Percentiles rank a stretch among this genome's conserved stretches.
phyloP scores from a whole-genome alignment of 2,113 vertebrate species.

The Anhinga rufa region DNA sequence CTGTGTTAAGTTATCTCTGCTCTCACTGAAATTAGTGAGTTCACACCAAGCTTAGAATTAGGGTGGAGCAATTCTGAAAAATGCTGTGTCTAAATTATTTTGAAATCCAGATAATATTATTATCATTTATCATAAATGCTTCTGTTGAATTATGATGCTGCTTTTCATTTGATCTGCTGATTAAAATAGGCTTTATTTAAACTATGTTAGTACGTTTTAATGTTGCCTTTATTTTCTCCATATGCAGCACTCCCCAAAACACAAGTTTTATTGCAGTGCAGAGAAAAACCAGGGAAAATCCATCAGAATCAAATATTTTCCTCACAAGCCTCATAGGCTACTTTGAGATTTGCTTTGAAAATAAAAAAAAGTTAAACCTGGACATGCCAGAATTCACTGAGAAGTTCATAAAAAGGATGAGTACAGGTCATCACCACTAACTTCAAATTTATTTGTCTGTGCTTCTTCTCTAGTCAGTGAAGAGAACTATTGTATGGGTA shows the following conservation, averaged over 20 bases:
- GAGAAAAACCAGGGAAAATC: neutral
- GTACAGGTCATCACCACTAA: neutral
- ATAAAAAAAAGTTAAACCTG: neutral
- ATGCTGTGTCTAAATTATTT: neutral
- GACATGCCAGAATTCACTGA: neutral
- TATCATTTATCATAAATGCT: neutral
- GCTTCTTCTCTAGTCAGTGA: neutral
- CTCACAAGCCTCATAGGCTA: neutral
- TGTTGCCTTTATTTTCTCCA: neutral
- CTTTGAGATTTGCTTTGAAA: neutral
- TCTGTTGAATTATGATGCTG: neutral
- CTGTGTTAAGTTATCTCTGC: neutral
- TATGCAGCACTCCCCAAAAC: neutral
- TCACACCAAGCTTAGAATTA: neutral
- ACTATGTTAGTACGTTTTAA: neutral
- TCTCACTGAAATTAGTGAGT: neutral
- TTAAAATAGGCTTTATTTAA: neutral
- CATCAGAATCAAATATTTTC: neutral
- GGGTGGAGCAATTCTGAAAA: neutral
- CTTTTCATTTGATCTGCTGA: neutral
- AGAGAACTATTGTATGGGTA: neutral
- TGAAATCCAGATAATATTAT: neutral
- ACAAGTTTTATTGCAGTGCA: neutral
- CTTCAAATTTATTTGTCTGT: neutral
- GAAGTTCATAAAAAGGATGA: neutral